A percentile compares a stretch with the other conserved stretches of the same genome.
These are phyloP conservation scores for Steatocranus sp. DNA, from an alignment of 2,797 vertebrate genomes.

Conservation along the genomic window DNA sequence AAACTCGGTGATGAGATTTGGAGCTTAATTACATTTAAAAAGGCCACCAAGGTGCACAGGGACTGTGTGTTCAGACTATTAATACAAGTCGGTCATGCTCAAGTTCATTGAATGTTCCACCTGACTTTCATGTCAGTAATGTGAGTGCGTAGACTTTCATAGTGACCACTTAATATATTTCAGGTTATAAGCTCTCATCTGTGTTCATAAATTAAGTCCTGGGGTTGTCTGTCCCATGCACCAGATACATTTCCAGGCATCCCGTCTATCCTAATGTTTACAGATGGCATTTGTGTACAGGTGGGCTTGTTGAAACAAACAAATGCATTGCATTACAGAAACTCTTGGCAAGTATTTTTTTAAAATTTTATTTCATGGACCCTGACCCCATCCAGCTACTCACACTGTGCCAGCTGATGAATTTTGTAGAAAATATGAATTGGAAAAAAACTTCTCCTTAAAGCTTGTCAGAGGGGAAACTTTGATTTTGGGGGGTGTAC, in stretches of 20 bases:
- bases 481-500: not conserved
- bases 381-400: not conserved
- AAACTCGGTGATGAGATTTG: conserved; percentile 45
- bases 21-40: conserved; percentile 54
- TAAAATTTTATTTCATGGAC: not conserved
- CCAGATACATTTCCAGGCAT: not conserved
- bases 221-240: not conserved
- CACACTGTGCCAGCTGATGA: not conserved
- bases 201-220: not conserved
- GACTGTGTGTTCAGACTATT: conserved; percentile 42
- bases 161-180: conserved; percentile 1
- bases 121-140: conserved; percentile 20
- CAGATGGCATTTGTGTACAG: not conserved
- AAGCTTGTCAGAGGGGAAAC: not conserved
- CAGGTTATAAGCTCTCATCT: not conserved
- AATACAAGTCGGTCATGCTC: conserved; percentile 26
- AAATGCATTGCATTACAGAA: not conserved
- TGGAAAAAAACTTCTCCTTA: not conserved
- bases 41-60: conserved; percentile 11
- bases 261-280: not conserved
- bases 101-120: conserved; percentile 12
- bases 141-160: not conserved
- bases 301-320: not conserved
- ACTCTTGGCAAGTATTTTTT: not conserved
- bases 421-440: not conserved